Percentiles rank a stretch among this genome's conserved stretches.
Conservation (phyloP, 1,140 invertebrate species). For the Whitmania pigra region DNA sequence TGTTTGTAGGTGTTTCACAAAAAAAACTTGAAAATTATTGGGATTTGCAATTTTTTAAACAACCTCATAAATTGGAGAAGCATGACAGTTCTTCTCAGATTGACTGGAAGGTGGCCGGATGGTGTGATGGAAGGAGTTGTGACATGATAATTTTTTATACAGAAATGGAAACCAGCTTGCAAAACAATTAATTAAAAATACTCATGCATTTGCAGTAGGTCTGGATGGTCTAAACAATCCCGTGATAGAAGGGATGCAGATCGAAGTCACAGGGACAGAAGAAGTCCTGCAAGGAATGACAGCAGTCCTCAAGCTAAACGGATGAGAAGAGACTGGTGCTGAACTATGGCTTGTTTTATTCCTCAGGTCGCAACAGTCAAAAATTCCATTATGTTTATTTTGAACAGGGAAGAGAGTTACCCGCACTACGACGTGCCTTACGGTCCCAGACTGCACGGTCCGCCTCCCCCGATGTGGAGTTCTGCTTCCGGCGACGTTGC, state of each 20-base stretch:
- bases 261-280: slow-evolving; percentile 31
- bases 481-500: slow-evolving; percentile 33
- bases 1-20: no score
- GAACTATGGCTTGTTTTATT: slow-evolving; percentile 6
- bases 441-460: slow-evolving; percentile 23
- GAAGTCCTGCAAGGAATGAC: slow-evolving; percentile 33
- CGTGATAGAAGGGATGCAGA: slow-evolving; percentile 29
- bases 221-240: slow-evolving; percentile 31
- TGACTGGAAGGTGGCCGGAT: no score
- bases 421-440: slow-evolving; percentile 31
- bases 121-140: no score
- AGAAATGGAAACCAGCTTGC: no score
- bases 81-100: no score
- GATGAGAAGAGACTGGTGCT: slow-evolving; percentile 38
- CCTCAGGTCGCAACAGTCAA: background rate
- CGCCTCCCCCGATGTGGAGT: slow-evolving; percentile 33
- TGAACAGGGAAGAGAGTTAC: slow-evolving; percentile 32
- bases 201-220: slow-evolving; percentile 21
- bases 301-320: slow-evolving; percentile 37
- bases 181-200: no score
- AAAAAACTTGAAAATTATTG: no score
- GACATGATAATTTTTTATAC: no score
- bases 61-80: no score
- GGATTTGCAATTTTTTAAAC: no score
- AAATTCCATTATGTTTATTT: slow-evolving; percentile 4